Evolutionary conservation across 2,113 vertebrate species (phyloP).

Genomic region (Ancistrus triradiatus): DNA sequence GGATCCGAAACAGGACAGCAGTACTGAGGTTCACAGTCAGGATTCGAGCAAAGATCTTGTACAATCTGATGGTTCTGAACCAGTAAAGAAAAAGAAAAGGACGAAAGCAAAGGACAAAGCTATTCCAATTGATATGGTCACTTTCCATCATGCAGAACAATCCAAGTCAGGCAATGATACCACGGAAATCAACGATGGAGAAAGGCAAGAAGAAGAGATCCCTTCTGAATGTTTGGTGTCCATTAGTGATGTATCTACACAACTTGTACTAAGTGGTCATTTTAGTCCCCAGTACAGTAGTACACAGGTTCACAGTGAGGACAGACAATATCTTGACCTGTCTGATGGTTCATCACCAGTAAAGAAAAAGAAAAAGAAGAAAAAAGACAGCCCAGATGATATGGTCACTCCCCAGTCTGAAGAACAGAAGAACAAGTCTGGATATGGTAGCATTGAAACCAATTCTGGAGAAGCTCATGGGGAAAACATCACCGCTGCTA

Average conservation of each 20-base stretch:
- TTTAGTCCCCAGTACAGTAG: not conserved
- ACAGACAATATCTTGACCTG: not conserved
- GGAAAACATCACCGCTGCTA: too few species aligned
- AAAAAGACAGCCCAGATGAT: not conserved
- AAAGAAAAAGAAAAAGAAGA: conserved; percentile 20
- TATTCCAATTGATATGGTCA: not conserved
- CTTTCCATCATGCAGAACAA: not conserved
- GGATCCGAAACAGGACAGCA: not conserved
- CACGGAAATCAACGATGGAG: not conserved
- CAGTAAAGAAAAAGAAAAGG: conserved; percentile 37
- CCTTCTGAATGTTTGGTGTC: not conserved
- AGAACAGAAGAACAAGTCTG: not conserved
- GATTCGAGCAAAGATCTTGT: not conserved
- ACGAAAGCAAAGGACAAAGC: conserved; percentile 29
- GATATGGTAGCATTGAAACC: too few species aligned
- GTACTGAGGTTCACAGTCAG: too few species aligned
- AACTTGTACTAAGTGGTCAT: not conserved
- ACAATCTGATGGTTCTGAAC: not conserved
- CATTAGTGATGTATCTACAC: not conserved
- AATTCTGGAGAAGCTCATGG: too few species aligned
- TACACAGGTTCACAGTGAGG: not conserved
- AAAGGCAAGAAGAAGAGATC: conserved; percentile 18
- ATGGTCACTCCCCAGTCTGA: too few species aligned
- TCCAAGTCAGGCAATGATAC: not conserved
- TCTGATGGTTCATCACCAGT: not conserved